phyloP scores from a whole-genome alignment of 2,888 invertebrate species.

The Limnephilus lunatus region DNA sequence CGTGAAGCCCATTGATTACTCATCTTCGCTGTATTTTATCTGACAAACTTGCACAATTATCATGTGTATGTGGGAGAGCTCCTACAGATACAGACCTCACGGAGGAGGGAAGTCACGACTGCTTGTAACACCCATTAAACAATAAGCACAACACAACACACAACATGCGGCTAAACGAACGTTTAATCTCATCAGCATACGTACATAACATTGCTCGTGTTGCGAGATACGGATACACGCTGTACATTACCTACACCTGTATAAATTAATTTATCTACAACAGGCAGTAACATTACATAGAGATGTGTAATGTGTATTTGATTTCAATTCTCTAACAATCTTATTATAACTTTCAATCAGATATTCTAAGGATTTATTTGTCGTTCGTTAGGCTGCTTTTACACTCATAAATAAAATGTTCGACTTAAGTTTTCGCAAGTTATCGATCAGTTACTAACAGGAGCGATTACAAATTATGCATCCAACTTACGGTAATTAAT shows the following conservation, averaged over 20 bases:
- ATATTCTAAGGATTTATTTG: not conserved
- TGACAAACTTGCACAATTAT: not conserved
- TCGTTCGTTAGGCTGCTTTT: too few species aligned
- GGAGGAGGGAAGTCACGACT: constrained; percentile 2
- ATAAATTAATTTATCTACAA: not conserved
- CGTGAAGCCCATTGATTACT: not conserved
- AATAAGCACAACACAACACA: not conserved
- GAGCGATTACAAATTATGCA: too few species aligned
- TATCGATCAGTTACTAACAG: too few species aligned
- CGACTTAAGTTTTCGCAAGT: too few species aligned
- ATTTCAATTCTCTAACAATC: not conserved
- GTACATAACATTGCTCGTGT: not conserved
- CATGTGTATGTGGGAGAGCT: not conserved
- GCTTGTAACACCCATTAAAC: not conserved
- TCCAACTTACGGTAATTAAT: too few species aligned
- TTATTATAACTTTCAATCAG: not conserved
- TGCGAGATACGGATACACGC: not conserved
- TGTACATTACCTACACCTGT: not conserved
- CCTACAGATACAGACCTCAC: not conserved
- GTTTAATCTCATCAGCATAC: not conserved
- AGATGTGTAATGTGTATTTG: not conserved
- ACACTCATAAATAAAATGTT: too few species aligned
- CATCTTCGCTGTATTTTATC: constrained; percentile 14
- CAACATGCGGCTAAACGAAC: not conserved
- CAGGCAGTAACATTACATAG: not conserved